Evolutionary conservation across 2,113 vertebrate genomes (phyloP), one percentile per base, ranked within the genome.

Genomic region (Galbula dea): DNA sequence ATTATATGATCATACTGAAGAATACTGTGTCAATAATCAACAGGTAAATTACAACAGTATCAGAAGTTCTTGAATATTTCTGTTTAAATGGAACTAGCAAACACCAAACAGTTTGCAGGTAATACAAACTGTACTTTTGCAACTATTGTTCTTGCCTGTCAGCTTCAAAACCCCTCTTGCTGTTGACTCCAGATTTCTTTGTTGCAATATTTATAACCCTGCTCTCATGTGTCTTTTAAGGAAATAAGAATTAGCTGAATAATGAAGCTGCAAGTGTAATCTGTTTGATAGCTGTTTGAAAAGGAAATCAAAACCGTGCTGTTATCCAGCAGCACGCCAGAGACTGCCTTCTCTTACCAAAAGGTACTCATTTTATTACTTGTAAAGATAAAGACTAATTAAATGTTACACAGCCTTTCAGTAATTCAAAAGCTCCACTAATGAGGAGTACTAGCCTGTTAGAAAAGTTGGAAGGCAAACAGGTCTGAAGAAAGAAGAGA

Each of bases 321-420:
- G 48, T 93, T 96, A 93, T 94, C 89, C 74, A 51, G 78, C 8
- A 0, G 59, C 58, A 92, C 0, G 8, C 92, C 2, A 0, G 52
- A 95, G 92, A 66, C 81, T 86, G 45, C 89, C 87, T 95, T 87
- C 94, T 93, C 91, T 89, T 94, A 92, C 96, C 91, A 96, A 94
- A 97, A 97, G 86, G 63, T 92, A 68, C 81, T 95, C 12, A 6
- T 94, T 97, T 96, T 96, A 94, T 96, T 92, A 89, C 93, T 95
- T 97, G 96, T 97, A 96, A 95, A 96, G 95, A 93, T 97, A 97
- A 97, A 96, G 95, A 68, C 89, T 97, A 97, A 97, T 97, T 97
- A 97, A 97, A 96, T 93, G 94, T 90, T 97, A 95, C 94, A 96
- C 88, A 90, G 92, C 49, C 75, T 94, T 97, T 92, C 90, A 94